Percentiles rank a stretch among this genome's conserved stretches.
These are phyloP conservation scores for Girardia tigrina DNA, from an alignment of 2,888 invertebrate genomes.

Conservation along the genomic window DNA sequence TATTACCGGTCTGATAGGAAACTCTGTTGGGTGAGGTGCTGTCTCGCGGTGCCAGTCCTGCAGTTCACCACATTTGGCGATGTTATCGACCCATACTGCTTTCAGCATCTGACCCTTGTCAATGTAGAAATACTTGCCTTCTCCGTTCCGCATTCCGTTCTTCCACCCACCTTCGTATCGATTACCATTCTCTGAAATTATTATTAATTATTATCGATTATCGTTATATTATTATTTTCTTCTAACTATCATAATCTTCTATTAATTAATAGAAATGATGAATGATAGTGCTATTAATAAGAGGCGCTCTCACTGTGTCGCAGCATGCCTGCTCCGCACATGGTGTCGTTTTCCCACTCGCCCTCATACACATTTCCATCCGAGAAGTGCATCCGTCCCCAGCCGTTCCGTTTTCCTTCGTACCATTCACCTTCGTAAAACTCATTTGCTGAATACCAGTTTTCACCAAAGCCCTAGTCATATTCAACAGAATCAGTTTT, in stretches of 20 bases:
- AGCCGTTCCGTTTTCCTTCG: conserved; percentile 49
- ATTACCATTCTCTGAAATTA: conserved; percentile 47
- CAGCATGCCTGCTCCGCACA: conserved; percentile 50
- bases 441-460: conserved; percentile 47
- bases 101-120: conserved; percentile 50
- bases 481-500: too few relatives aligned
- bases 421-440: conserved; percentile 52
- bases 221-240: too few relatives aligned
- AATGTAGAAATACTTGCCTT: conserved; percentile 49
- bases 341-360: conserved; percentile 46
- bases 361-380: conserved; percentile 42
- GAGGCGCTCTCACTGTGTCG: conserved; percentile 46
- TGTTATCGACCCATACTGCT: conserved; percentile 50
- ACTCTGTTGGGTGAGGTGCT: conserved; percentile 47
- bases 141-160: conserved; percentile 49
- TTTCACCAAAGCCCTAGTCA: conserved; percentile 51
- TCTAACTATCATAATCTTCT: too few relatives aligned
- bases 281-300: too few relatives aligned
- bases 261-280: too few relatives aligned
- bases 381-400: conserved; percentile 50
- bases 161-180: conserved; percentile 51
- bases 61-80: conserved; percentile 50
- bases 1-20: conserved; percentile 44
- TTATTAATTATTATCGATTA: not conserved
- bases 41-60: conserved; percentile 46